Base-by-base conservation (phyloP, 2,888 invertebrate genomes). In the Hermaeophaga mercurialis region DNA sequence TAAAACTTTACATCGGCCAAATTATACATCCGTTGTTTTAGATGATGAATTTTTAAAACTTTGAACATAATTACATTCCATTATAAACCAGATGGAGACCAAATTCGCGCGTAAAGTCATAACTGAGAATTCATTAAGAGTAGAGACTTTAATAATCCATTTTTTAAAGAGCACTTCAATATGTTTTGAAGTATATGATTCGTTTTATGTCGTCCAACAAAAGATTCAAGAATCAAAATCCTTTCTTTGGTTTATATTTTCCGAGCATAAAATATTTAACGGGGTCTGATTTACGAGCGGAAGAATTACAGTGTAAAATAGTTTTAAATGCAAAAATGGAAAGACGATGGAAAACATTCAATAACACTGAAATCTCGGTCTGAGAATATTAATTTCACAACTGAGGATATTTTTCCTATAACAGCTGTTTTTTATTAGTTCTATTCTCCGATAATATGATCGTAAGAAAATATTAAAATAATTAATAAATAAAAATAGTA, bases 151-250 rank as follows among this genome's bases (percentile, higher is more conserved):
- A 15, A 38, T 38, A 38, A 38, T 38, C 38, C 38, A 9, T 2
- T 38, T 38, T 38, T 38, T 38, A 15, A 15, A 38, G 17, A 38
- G 15, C 38, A 38, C 38, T 38, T 38, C 38, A 38, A 38, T 38
- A 38, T 18, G 15, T 38, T 38, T 38, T 38, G 17, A 38, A 38
- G 38, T 38, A 38, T 38, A 38, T 15, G 38, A 38, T 12, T 17
- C 15, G 38, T 6, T 38, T 38, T 38, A 38, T 38, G 38, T n/a
- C 17, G 7, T 3, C 38, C 11, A 38, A 38, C 38, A 38, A 38
- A 38, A 38, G 38, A 38, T 38, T 15, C 3, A 11, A 38, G 38
- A 38, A 38, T 38, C 38, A 15, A 38, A 38, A 38, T 17, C 15
- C 7, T 15, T 38, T 12, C 17, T 38, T 38, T 38, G 15, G 14